A percentile compares a stretch with the other conserved stretches of the same genome.
These are phyloP conservation scores for Drosophila rubida DNA, from an alignment of 2,888 invertebrate genomes.

Conservation along the genomic window DNA sequence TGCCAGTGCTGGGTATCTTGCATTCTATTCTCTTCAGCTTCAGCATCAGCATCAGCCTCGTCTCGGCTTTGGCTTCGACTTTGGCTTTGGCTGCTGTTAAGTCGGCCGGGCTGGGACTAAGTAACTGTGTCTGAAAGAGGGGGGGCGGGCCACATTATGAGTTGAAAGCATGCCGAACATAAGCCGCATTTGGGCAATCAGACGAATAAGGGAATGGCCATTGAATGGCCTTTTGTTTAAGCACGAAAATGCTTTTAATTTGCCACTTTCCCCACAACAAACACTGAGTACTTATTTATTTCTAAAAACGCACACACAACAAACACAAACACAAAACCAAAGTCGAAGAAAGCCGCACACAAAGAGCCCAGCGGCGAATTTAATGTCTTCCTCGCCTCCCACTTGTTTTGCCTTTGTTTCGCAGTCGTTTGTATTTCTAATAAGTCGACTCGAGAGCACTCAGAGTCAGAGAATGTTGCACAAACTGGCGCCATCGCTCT, in stretches of 20 bases:
- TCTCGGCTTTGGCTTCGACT: slow-evolving; percentile 4
- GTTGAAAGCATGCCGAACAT: slow-evolving; percentile 33
- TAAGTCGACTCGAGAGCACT: slow-evolving; percentile 63
- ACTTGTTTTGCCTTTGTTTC: slow-evolving; percentile 43
- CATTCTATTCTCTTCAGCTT: slow-evolving; percentile 9
- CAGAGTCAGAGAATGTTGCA: slow-evolving; percentile 37
- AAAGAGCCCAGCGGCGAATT: slow-evolving; percentile 16
- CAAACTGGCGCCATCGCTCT: slow-evolving; percentile 47
- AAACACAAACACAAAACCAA: not conserved
- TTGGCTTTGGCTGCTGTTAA: slow-evolving; percentile 8
- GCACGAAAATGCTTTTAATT: slow-evolving; percentile 78
- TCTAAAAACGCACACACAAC: slow-evolving; percentile 8
- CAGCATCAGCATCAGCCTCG: not conserved
- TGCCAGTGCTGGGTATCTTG: slow-evolving; percentile 18
- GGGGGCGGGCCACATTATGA: slow-evolving; percentile 23
- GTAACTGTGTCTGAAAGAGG: slow-evolving; percentile 23
- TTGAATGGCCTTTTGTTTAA: slow-evolving; percentile 65
- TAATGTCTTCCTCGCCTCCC: slow-evolving; percentile 22
- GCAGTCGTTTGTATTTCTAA: slow-evolving; percentile 53
- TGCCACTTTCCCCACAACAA: slow-evolving; percentile 52
- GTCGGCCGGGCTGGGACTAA: slow-evolving; percentile 28
- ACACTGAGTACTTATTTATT: slow-evolving; percentile 25
- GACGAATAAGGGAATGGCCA: slow-evolving; percentile 44
- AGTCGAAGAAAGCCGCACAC: slow-evolving; percentile 19
- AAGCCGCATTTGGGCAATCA: slow-evolving; percentile 74